Conservation (phyloP, 1,140 invertebrate species). For the Drosophila repleta region DNA sequence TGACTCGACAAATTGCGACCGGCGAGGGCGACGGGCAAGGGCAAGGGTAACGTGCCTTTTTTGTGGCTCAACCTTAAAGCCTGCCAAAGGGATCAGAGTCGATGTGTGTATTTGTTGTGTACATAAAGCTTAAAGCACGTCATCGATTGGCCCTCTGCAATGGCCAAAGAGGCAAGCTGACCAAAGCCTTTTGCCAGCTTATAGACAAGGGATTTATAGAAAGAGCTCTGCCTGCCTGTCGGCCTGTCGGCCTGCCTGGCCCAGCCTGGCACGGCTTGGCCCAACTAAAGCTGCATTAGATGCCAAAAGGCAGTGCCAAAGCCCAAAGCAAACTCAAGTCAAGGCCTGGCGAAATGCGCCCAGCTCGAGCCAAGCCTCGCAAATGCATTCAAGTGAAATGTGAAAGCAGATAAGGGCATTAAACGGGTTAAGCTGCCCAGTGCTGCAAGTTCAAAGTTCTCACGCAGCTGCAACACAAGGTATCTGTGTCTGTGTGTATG, state of each 20-base stretch:
- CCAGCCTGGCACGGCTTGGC: neutral
- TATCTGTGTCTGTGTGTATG: neutral
- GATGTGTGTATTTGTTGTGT: neutral
- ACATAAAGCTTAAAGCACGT: constrained; percentile 14
- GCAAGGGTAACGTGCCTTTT: too few species aligned
- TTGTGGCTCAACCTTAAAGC: neutral
- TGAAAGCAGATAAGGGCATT: constrained; percentile 72
- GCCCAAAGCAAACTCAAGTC: constrained; percentile 25
- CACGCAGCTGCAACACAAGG: constrained; percentile 40
- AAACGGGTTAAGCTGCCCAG: constrained; percentile 67
- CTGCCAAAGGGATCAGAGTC: neutral
- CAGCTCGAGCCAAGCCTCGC: constrained; percentile 32
- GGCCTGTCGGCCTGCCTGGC: neutral
- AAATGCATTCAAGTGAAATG: constrained; percentile 70
- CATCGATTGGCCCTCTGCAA: constrained; percentile 50
- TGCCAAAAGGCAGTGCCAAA: constrained; percentile 20
- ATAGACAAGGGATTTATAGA: constrained; percentile 36
- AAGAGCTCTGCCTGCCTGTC: too few species aligned
- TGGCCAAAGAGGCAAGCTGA: constrained; percentile 18
- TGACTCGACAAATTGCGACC: constrained; percentile 36
- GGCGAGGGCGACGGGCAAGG: constrained; percentile 6
- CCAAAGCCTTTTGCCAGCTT: constrained; percentile 35
- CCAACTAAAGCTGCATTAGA: constrained; percentile 20
- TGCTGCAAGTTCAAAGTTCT: constrained; percentile 74
- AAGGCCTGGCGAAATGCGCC: constrained; percentile 42